These are phyloP conservation scores for Leptodactylus fuscus DNA, from an alignment of 2,113 vertebrate genomes.

Conservation along the genomic window DNA sequence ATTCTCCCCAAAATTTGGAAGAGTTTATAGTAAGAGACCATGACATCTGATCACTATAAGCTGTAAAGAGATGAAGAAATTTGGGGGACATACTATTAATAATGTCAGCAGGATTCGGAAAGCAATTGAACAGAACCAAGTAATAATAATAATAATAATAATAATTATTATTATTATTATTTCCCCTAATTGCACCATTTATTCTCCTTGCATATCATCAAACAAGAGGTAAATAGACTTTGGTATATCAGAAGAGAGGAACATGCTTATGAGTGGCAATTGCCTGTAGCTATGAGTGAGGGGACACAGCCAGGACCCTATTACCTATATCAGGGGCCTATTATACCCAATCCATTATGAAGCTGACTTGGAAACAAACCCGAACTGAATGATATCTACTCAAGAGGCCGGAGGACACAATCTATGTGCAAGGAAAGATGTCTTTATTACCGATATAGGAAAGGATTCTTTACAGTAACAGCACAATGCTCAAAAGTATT, in stretches of 20 bases:
- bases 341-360: background rate
- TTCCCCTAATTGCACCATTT: background rate
- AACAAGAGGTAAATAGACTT: background rate
- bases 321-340: background rate
- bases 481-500: background rate
- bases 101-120: background rate
- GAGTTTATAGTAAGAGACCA: too few relatives aligned
- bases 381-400: background rate
- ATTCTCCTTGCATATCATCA: background rate
- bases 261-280: background rate
- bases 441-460: background rate
- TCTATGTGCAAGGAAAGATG: background rate
- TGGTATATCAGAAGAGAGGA: background rate
- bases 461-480: background rate
- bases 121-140: background rate
- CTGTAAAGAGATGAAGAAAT: background rate
- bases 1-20: too few relatives aligned
- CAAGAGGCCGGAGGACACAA: background rate
- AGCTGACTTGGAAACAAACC: background rate
- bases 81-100: background rate
- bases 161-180: too few relatives aligned
- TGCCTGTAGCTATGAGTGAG: background rate
- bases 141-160: too few relatives aligned
- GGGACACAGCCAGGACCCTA: background rate
- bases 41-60: background rate